A percentile compares a stretch with the other conserved stretches of the same genome.
These are phyloP conservation scores for Florisuga fusca DNA, from an alignment of 2,797 vertebrate species.

Conservation along the genomic window DNA sequence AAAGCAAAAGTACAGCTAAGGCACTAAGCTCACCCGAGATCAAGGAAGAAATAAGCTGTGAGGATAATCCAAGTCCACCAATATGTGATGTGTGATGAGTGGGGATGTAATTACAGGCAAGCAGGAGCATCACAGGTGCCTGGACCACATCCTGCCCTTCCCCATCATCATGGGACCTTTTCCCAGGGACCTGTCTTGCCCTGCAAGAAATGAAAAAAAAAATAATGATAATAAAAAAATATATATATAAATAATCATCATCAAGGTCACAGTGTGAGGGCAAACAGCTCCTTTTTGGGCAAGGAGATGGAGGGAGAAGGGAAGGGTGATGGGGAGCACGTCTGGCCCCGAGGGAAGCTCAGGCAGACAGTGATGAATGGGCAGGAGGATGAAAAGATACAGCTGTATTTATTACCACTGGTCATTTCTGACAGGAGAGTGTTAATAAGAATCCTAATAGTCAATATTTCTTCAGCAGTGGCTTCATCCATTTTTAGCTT, in stretches of 20 bases:
- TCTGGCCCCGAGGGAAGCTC: neutral
- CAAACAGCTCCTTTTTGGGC: neutral
- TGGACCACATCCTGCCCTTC: neutral
- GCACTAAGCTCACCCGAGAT: neutral
- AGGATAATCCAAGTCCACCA: neutral
- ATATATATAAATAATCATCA: too few species aligned
- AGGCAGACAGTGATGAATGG: slow-evolving; percentile 25
- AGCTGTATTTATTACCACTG: slow-evolving; percentile 37
- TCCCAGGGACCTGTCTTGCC: neutral
- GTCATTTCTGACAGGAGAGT: slow-evolving; percentile 47
- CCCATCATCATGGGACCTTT: neutral
- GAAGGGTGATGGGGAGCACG: neutral
- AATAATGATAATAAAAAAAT: neutral
- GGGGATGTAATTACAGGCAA: neutral
- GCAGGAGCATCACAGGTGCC: neutral
- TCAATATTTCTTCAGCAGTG: slow-evolving; percentile 30
- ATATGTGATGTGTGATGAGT: neutral
- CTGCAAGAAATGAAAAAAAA: neutral
- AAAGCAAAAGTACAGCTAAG: neutral
- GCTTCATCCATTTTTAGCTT: slow-evolving; percentile 34
- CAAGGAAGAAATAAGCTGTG: neutral
- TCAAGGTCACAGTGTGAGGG: neutral
- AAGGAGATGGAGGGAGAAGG: neutral
- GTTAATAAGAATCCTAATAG: slow-evolving; percentile 58
- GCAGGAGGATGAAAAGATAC: neutral